A percentile compares a stretch with the other conserved stretches of the same genome.
These are phyloP conservation scores for Mico argentatus DNA, from an alignment of 2,797 vertebrate species.

Conservation along the genomic window DNA sequence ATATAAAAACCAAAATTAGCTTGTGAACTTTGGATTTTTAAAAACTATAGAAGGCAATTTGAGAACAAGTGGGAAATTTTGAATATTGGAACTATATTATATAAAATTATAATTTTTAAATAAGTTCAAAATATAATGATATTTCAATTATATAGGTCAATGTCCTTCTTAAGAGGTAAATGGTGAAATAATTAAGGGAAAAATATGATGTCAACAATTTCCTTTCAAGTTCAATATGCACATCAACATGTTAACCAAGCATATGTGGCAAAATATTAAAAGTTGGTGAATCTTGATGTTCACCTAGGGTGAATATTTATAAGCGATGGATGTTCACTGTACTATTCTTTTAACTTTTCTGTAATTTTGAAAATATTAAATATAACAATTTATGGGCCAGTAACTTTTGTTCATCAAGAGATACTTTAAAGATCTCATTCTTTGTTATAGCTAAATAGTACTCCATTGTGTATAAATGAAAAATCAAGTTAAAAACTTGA, in stretches of 20 bases:
- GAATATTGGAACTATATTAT: background rate
- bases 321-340: background rate
- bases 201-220: background rate
- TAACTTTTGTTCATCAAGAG: background rate
- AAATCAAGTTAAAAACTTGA: background rate
- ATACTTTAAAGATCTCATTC: background rate
- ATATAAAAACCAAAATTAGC: background rate
- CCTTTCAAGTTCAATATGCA: background rate
- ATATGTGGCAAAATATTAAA: background rate
- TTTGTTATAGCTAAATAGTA: no score
- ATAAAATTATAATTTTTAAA: background rate
- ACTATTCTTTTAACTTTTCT: background rate
- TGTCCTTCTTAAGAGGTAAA: background rate
- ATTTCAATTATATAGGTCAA: background rate
- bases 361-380: conserved; percentile 1
- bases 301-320: background rate
- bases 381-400: background rate
- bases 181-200: background rate
- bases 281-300: background rate
- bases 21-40: background rate
- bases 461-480: background rate
- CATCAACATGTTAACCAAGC: background rate
- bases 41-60: background rate
- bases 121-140: background rate
- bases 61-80: background rate